Evolutionary conservation across 2,888 invertebrate genomes (phyloP), one percentile per base, ranked within the genome.

Genomic region (Zhengitettix transpicula): DNA sequence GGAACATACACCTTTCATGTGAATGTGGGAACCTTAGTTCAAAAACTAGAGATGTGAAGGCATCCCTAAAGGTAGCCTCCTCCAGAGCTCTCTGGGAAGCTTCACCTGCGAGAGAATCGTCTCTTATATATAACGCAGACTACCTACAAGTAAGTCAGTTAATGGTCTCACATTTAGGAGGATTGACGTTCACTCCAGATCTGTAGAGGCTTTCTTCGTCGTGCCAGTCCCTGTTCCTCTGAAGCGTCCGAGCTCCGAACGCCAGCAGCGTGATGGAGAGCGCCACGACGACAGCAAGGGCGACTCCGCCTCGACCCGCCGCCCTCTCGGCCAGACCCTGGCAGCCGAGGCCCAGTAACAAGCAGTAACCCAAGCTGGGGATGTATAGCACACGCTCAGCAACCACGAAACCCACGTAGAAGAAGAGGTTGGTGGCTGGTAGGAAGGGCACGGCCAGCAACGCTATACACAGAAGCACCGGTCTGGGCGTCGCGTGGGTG

Each of bases 361-460:
- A 80, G 75, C 95, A 96, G 75, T 88, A 90, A 58, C 96, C 97
- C 70, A 96, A 90, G 76, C 94, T 95, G 58, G 97, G 96, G 73
- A 97, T 82, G 77, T 97, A 98, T 65, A 98, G 80, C 65, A 97
- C 87, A 65, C 97, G 81, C 76, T 98, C 98, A 62, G 97, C 98
- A 59, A 97, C 89, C 66, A 98, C 97, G 75, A 98, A 98, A 57
- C 98, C 98, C 63, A 98, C 97, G 75, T 97, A 96, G 78, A 96
- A 95, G 75, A 97, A 85, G 67, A 96, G 77, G 80, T 98, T 98
- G 68, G 92, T 88, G 64, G 97, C 96, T 65, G 96, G 97, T 70
- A 97, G 79, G 77, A 96, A 97, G 63, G 97, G 95, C 67, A 97
- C 78, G 66, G 88, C 82, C 71, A 95, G 81, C 70, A 97, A 83